These are phyloP conservation scores for Eumacrocentrus americanus DNA, from an alignment of 2,888 invertebrate genomes.

Conservation along the genomic window DNA sequence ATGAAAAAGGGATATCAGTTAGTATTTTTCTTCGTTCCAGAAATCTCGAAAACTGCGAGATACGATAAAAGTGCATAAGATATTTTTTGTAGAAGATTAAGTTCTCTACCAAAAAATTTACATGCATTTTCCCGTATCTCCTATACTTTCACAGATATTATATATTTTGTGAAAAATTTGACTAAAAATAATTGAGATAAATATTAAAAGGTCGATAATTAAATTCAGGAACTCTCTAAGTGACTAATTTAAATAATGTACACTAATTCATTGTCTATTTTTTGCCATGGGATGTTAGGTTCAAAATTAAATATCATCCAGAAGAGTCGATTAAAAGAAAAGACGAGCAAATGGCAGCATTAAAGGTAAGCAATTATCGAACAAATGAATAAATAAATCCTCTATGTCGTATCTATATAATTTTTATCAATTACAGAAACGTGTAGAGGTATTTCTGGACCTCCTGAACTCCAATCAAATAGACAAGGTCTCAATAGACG, in stretches of 20 bases:
- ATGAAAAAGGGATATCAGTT: no score
- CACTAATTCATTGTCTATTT: not conserved
- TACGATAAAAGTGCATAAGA: no score
- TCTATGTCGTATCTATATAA: not conserved
- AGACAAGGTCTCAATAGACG: slow-evolving; percentile 82
- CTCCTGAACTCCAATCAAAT: slow-evolving; percentile 77
- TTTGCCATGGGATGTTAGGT: slow-evolving; percentile 73
- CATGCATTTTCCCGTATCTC: no score
- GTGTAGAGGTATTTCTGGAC: slow-evolving; percentile 88
- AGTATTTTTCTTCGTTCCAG: no score
- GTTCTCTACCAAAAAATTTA: no score
- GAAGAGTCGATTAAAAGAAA: slow-evolving; percentile 91
- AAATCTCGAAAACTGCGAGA: no score
- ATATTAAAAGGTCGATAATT: not conserved
- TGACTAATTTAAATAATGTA: not conserved
- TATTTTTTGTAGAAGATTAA: no score
- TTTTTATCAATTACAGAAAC: slow-evolving; percentile 67
- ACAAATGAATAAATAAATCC: slow-evolving; percentile 2
- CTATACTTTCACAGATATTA: no score
- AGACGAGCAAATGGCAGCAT: slow-evolving; percentile 80
- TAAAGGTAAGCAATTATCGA: slow-evolving; percentile 71
- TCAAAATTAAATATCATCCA: slow-evolving; percentile 98
- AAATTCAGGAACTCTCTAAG: not conserved
- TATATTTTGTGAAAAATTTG: no score
- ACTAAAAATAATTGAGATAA: no score